Percentiles rank a stretch among this genome's conserved stretches.
These are phyloP conservation scores for Mastigias papua DNA, from an alignment of 30 jellyfish, hydroid and myxozoan genomes.

Conservation along the genomic window DNA sequence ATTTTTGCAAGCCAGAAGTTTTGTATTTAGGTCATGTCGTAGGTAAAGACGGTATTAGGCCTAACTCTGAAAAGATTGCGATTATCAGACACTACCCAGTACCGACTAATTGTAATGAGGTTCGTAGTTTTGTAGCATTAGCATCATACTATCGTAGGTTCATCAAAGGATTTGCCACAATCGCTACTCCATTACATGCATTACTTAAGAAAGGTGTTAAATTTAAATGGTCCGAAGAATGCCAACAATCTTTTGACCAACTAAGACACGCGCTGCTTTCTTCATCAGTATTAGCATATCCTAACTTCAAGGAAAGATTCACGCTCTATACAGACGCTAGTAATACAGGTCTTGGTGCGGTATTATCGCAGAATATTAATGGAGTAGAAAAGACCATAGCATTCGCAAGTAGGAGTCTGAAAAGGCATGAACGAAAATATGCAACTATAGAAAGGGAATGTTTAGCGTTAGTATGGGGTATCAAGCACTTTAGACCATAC, in stretches of 20 bases:
- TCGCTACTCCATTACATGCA: slow-evolving; percentile 50
- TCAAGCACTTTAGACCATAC: slow-evolving; percentile 68
- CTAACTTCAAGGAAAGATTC: slow-evolving; percentile 34
- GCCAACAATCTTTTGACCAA: slow-evolving; percentile 60
- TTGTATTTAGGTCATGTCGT: slow-evolving; percentile 68
- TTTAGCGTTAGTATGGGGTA: slow-evolving; percentile 57
- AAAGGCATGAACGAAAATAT: slow-evolving; percentile 26
- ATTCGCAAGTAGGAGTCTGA: slow-evolving; percentile 53
- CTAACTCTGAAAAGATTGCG: slow-evolving; percentile 44
- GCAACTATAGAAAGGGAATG: slow-evolving; percentile 50
- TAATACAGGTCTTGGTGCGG: slow-evolving; percentile 56
- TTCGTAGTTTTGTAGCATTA: slow-evolving; percentile 58
- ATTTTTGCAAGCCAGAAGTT: slow-evolving; percentile 44
- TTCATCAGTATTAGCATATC: slow-evolving; percentile 68
- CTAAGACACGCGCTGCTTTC: slow-evolving; percentile 28
- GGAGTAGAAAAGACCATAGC: slow-evolving; percentile 65
- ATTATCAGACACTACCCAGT: slow-evolving; percentile 30
- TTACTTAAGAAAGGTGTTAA: slow-evolving; percentile 10
- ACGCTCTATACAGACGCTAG: slow-evolving; percentile 68
- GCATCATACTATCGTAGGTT: slow-evolving; percentile 47
- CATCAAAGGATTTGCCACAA: slow-evolving; percentile 48
- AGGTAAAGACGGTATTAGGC: slow-evolving; percentile 33
- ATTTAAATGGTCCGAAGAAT: slow-evolving; percentile 52
- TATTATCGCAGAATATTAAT: slow-evolving; percentile 53
- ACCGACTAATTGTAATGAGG: slow-evolving; percentile 31